Conservation (phyloP, 2,888 invertebrate species). For the Sphaerophoria taeniata region DNA sequence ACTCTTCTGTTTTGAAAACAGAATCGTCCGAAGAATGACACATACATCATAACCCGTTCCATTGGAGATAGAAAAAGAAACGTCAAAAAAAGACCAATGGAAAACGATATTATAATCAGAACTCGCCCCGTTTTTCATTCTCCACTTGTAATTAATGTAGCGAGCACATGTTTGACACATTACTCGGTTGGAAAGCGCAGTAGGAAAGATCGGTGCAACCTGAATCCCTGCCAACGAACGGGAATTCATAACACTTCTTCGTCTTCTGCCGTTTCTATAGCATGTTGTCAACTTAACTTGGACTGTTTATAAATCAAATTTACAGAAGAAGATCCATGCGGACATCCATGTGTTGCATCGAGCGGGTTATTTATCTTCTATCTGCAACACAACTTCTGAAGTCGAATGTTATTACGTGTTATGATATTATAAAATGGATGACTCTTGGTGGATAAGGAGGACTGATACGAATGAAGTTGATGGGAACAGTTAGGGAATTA, state of each 20-base stretch:
- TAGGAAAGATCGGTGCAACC: conserved; percentile 36
- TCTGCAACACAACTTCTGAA: too few species aligned
- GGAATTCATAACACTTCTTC: conserved; percentile 38
- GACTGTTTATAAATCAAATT: conserved; percentile 6
- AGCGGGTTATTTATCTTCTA: conserved; percentile 14
- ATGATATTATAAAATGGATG: too few species aligned
- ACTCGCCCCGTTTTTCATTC: conserved; percentile 20
- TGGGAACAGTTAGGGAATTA: conserved; percentile 57
- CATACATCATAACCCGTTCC: too few species aligned
- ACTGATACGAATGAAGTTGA: conserved; percentile 44
- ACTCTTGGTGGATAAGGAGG: too few species aligned
- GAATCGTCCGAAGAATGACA: too few species aligned
- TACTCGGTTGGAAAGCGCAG: conserved; percentile 27
- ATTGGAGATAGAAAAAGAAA: too few species aligned
- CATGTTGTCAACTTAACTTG: conserved; percentile 41
- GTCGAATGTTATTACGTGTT: too few species aligned
- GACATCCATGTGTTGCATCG: conserved; percentile 51
- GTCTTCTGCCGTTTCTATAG: conserved; percentile 1
- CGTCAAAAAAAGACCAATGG: too few species aligned
- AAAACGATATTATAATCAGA: too few species aligned
- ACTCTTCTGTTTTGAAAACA: too few species aligned
- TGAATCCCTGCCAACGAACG: conserved; percentile 23
- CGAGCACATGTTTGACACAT: conserved; percentile 36
- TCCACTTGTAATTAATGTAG: background rate
- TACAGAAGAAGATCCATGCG: conserved; percentile 53